Conservation (phyloP, 2,888 invertebrate species). For the Caenorhabditis doughertyi region DNA sequence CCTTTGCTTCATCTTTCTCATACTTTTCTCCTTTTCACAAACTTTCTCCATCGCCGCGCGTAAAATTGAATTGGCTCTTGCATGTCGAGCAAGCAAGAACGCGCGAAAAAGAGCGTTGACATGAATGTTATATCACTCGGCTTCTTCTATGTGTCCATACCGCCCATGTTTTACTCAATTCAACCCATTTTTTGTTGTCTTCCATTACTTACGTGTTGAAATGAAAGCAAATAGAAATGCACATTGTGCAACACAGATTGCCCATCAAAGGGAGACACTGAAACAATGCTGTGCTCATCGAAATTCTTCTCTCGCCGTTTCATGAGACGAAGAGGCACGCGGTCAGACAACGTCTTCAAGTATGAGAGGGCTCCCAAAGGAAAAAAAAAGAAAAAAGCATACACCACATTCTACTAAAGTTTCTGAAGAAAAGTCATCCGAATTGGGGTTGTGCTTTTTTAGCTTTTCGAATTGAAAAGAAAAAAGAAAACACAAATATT, state of each 20-base stretch:
- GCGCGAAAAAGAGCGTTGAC: conserved; percentile 55
- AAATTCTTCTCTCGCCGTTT: conserved; percentile 28
- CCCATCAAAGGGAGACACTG: conserved; percentile 11
- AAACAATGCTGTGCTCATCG: conserved; percentile 51
- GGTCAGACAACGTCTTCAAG: conserved; percentile 42
- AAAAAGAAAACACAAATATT: conserved; percentile 31
- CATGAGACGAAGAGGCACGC: conserved; percentile 17
- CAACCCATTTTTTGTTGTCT: conserved; percentile 1
- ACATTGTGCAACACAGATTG: conserved; percentile 9
- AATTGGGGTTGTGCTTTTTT: conserved; percentile 17
- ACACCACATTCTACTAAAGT: conserved; percentile 27
- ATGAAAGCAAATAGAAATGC: conserved; percentile 35
- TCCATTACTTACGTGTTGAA: conserved; percentile 36
- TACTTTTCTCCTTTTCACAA: conserved; percentile 38
- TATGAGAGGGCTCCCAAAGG: conserved; percentile 35
- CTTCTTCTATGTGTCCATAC: conserved; percentile 26
- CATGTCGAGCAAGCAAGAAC: conserved; percentile 52
- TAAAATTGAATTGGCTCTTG: conserved; percentile 59
- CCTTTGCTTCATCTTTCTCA: conserved; percentile 25
- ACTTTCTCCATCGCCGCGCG: conserved; percentile 48
- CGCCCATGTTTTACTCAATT: not conserved
- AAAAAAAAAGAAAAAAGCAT: conserved; percentile 32
- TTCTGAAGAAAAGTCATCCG: not conserved
- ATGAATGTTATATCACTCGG: conserved; percentile 57
- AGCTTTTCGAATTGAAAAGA: not conserved